Evolutionary conservation across 2,113 vertebrate genomes (phyloP).

Genomic region (Caretta caretta): DNA sequence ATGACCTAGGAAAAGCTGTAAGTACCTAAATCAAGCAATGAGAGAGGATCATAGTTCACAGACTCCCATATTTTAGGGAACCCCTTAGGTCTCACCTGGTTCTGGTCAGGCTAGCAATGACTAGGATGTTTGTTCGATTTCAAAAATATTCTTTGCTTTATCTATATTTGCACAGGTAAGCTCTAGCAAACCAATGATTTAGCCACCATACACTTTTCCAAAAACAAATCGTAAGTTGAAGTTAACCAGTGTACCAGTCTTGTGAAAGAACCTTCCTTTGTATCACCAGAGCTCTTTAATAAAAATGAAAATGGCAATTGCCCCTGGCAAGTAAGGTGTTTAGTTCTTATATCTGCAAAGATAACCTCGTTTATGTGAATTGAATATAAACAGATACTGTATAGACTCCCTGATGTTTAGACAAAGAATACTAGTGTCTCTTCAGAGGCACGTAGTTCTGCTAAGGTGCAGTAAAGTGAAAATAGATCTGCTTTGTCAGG

Average conservation of each 20-base stretch:
- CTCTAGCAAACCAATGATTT: background rate
- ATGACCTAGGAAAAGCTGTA: conserved; percentile 93
- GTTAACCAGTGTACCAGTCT: background rate
- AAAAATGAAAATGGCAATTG: background rate
- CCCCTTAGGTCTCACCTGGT: background rate
- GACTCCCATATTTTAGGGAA: background rate
- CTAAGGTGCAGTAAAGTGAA: background rate
- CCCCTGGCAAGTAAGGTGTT: background rate
- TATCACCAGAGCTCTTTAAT: background rate
- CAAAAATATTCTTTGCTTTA: background rate
- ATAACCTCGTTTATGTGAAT: background rate
- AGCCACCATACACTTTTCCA: background rate
- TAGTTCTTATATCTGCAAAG: background rate
- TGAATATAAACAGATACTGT: background rate
- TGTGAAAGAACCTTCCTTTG: background rate
- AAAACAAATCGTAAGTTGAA: background rate
- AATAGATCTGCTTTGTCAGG: background rate
- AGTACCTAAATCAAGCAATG: conserved; percentile 66
- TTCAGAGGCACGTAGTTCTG: background rate
- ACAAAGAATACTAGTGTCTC: background rate
- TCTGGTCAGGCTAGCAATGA: background rate
- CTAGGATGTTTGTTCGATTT: background rate
- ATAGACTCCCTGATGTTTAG: background rate
- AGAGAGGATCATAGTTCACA: background rate
- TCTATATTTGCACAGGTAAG: background rate